phyloP scores from a whole-genome alignment of 2,888 invertebrate genomes.

The Sphaeridia pumilis region DNA sequence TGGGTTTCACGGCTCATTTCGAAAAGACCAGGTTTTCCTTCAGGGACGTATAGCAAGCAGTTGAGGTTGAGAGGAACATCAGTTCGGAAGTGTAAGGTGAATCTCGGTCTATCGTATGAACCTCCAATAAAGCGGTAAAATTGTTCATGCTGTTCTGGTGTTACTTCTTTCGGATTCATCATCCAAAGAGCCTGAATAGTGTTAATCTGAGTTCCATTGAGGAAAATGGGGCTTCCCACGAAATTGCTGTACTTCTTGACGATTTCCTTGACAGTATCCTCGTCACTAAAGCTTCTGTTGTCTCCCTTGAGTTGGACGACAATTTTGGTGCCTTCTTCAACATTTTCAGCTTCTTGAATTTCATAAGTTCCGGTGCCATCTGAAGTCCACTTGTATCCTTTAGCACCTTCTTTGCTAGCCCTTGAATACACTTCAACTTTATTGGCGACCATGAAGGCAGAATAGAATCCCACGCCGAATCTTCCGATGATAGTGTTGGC shows the following conservation, averaged over 20 bases:
- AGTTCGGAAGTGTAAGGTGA: constrained; percentile 80
- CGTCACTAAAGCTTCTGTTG: constrained; percentile 78
- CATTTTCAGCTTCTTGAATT: constrained; percentile 71
- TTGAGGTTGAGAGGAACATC: constrained; percentile 85
- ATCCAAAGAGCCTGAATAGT: constrained; percentile 86
- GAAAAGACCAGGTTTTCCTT: constrained; percentile 79
- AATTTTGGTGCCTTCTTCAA: constrained; percentile 83
- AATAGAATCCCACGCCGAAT: constrained; percentile 97
- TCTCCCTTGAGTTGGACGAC: constrained; percentile 79
- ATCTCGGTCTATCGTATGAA: constrained; percentile 76
- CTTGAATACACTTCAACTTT: constrained; percentile 84
- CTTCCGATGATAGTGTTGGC: constrained; percentile 80
- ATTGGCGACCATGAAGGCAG: constrained; percentile 93
- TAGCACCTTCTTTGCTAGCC: constrained; percentile 48
- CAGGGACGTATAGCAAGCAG: constrained; percentile 84
- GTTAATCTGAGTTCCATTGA: constrained; percentile 82
- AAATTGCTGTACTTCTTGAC: constrained; percentile 96
- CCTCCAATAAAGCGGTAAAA: constrained; percentile 83
- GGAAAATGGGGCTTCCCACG: constrained; percentile 79
- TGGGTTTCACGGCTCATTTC: constrained; percentile 77
- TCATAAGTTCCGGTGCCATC: constrained; percentile 68
- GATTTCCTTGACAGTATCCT: constrained; percentile 66
- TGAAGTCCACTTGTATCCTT: constrained; percentile 22
- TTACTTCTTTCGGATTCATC: constrained; percentile 74
- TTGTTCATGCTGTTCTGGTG: constrained; percentile 72